Conservation (phyloP, 2,797 vertebrate species). For the Hypotaenidia philippensis region DNA sequence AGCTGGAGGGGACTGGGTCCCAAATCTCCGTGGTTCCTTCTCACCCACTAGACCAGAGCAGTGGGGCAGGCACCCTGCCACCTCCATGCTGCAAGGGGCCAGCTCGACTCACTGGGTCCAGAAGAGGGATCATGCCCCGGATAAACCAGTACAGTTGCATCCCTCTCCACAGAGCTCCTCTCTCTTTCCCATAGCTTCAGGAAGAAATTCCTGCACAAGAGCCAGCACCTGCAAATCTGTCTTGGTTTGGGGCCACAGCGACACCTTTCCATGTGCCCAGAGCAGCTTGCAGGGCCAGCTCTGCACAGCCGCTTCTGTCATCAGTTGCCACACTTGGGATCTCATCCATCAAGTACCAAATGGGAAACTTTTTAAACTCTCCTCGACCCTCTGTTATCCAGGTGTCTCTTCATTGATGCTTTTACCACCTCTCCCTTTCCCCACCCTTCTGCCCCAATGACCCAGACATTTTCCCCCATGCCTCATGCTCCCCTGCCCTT, state of each 20-base stretch:
- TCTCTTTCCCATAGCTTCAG: background rate
- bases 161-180: background rate
- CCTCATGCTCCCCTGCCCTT: background rate
- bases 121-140: background rate
- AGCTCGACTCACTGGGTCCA: fast-evolving
- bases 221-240: background rate
- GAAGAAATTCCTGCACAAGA: background rate
- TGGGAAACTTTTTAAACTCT: background rate
- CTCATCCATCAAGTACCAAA: background rate
- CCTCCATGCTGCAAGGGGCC: background rate
- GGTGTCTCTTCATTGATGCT: background rate
- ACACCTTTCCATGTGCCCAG: background rate
- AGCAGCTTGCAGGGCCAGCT: fast-evolving
- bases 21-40: background rate
- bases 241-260: background rate
- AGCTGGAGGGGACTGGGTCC: background rate
- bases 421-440: background rate
- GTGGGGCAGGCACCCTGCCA: fast-evolving
- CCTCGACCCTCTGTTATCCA: background rate
- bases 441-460: background rate
- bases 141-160: background rate
- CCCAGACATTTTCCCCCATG: background rate
- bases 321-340: background rate
- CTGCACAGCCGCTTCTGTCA: background rate
- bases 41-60: fast-evolving